A percentile compares a stretch with the other conserved stretches of the same genome.
Evolutionary conservation across 2,113 vertebrate species (phyloP).

Genomic region (Perca schrenkii): DNA sequence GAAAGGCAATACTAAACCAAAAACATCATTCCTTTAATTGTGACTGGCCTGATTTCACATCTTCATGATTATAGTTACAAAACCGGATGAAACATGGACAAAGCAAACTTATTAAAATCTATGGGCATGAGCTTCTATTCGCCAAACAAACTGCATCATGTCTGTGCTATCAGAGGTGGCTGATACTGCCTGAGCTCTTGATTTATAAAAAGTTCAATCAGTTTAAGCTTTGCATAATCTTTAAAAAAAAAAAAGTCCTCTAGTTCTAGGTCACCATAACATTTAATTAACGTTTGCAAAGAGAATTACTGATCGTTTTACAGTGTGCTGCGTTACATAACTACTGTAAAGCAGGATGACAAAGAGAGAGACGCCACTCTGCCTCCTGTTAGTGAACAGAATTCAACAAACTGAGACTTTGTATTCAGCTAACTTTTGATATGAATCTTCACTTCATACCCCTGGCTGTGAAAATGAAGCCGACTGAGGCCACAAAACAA

Average conservation of each 20-base stretch:
- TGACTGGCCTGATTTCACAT: neutral
- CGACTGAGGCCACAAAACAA: neutral
- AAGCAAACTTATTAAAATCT: conserved; percentile 26
- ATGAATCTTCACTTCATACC: neutral
- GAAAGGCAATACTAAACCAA: neutral
- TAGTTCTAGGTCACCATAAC: conserved; percentile 32
- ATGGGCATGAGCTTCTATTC: neutral
- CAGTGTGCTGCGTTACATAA: neutral
- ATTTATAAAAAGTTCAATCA: conserved; percentile 22
- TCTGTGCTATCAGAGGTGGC: conserved; percentile 27
- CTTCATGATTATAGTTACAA: neutral
- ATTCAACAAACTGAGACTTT: conserved; percentile 5
- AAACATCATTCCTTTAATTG: neutral
- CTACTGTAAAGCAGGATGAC: neutral
- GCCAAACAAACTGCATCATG: conserved; percentile 32
- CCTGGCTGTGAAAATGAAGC: conserved; percentile 9
- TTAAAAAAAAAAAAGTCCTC: conserved; percentile 13
- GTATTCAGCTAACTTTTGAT: neutral
- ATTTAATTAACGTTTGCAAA: conserved; percentile 37
- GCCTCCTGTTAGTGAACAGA: neutral
- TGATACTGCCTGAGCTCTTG: conserved; percentile 1
- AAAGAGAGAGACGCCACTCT: neutral
- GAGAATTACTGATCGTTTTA: conserved; percentile 19
- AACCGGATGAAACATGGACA: neutral
- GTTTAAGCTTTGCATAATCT: conserved; percentile 26